Percentiles rank a stretch among this genome's conserved stretches.
Evolutionary conservation across 2,113 vertebrate genomes (phyloP).

Genomic region (Pycnonotus jocosus): DNA sequence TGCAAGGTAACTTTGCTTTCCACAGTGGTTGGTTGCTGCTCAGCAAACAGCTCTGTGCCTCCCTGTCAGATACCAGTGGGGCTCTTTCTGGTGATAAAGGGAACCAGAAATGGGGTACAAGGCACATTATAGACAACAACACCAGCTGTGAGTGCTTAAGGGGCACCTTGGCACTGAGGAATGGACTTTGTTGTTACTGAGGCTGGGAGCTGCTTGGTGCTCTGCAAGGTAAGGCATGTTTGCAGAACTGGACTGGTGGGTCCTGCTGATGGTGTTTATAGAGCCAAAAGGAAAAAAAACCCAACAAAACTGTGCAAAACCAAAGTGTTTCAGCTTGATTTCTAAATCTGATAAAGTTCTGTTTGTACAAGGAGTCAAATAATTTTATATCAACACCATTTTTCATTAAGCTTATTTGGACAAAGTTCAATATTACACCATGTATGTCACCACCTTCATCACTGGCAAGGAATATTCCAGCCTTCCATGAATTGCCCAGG

Average conservation of each 20-base stretch:
- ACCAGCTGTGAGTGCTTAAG: not conserved
- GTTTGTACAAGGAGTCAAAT: not conserved
- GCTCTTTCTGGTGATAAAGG: not conserved
- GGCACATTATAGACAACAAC: not conserved
- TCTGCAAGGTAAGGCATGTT: not conserved
- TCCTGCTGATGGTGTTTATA: not conserved
- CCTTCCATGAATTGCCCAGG: not conserved
- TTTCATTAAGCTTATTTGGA: not conserved
- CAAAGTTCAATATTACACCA: not conserved
- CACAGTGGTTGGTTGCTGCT: not conserved
- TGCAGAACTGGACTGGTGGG: not conserved
- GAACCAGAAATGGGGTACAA: not conserved
- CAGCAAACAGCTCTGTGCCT: not conserved
- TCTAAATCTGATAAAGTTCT: not conserved
- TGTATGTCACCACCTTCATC: not conserved
- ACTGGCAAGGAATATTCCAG: not conserved
- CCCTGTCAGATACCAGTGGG: not conserved
- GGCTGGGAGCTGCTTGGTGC: not conserved
- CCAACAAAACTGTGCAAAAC: rapidly evolving
- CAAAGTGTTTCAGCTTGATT: not conserved
- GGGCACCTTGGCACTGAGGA: not conserved
- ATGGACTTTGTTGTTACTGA: not conserved
- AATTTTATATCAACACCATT: not conserved
- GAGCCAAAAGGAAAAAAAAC: not conserved
- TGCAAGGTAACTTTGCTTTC: not conserved